Percentiles rank a stretch among this genome's conserved stretches.
Evolutionary conservation across 2,113 vertebrate genomes (phyloP).

Genomic region (Anolis sagrei): DNA sequence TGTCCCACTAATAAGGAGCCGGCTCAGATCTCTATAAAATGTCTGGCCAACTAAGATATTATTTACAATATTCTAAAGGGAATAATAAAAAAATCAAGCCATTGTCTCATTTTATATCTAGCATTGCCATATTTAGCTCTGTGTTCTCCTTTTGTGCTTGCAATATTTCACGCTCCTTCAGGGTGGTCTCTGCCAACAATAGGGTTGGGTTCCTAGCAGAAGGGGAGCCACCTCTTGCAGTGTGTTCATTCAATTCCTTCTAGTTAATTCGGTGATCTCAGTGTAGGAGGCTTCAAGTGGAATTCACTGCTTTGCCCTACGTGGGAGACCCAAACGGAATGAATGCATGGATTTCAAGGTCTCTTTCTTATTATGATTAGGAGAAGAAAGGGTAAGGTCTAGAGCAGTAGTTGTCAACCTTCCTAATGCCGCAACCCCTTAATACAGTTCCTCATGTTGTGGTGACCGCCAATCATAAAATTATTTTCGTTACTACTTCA

Average conservation of each 20-base stretch:
- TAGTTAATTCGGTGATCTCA: background rate
- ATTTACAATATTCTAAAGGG: background rate
- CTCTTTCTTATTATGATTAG: background rate
- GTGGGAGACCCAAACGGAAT: background rate
- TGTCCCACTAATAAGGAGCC: too few relatives aligned
- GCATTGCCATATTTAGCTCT: background rate
- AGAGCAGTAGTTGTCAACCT: too few relatives aligned
- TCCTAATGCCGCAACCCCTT: too few relatives aligned
- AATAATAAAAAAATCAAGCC: background rate
- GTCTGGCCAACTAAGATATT: too few relatives aligned
- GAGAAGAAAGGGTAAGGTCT: background rate
- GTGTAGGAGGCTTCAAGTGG: background rate
- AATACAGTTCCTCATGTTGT: too few relatives aligned
- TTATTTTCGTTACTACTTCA: too few relatives aligned
- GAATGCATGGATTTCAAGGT: background rate
- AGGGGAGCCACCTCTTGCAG: background rate
- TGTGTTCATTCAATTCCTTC: background rate
- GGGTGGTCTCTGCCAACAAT: conserved; percentile 21
- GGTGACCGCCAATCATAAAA: too few relatives aligned
- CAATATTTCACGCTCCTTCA: background rate
- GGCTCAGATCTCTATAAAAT: too few relatives aligned
- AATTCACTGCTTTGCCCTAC: background rate
- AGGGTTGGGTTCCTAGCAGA: background rate
- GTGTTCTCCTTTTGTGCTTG: background rate
- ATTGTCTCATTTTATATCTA: background rate